Evolutionary conservation across 2,888 invertebrate species (phyloP).

Genomic region (Sepiola atlantica): DNA sequence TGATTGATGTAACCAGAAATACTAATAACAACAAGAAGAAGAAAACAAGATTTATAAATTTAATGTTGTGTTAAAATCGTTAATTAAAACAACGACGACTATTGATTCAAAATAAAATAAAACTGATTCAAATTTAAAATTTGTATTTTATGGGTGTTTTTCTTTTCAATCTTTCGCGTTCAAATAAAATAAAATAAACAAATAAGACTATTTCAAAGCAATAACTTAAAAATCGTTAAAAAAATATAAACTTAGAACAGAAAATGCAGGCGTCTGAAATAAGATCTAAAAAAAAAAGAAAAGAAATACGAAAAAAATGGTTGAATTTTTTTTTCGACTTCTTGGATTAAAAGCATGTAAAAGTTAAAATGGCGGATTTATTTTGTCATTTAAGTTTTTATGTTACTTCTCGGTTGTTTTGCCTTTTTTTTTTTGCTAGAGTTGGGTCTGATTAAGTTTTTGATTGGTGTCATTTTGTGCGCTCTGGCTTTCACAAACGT

Average conservation of each 20-base stretch:
- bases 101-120: neutral
- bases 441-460: neutral
- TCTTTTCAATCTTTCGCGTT: neutral
- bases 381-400: neutral
- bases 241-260: too few relatives aligned
- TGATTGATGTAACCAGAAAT: neutral
- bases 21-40: neutral
- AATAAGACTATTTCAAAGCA: neutral
- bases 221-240: neutral
- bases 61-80: neutral
- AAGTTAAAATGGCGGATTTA: neutral
- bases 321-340: neutral
- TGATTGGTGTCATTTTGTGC: neutral
- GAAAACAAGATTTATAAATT: neutral
- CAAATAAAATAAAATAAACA: neutral
- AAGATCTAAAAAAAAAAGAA: neutral
- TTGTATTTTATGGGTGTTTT: neutral
- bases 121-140: neutral
- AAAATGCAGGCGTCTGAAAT: neutral
- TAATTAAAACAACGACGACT: neutral
- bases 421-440: neutral
- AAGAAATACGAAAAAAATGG: neutral
- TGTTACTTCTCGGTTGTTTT: too few relatives aligned
- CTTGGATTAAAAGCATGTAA: neutral
- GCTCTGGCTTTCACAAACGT: neutral